A percentile compares a stretch with the other conserved stretches of the same genome.
Conservation (phyloP, 2,113 vertebrate genomes). For the Argyrosomus japonicus region DNA sequence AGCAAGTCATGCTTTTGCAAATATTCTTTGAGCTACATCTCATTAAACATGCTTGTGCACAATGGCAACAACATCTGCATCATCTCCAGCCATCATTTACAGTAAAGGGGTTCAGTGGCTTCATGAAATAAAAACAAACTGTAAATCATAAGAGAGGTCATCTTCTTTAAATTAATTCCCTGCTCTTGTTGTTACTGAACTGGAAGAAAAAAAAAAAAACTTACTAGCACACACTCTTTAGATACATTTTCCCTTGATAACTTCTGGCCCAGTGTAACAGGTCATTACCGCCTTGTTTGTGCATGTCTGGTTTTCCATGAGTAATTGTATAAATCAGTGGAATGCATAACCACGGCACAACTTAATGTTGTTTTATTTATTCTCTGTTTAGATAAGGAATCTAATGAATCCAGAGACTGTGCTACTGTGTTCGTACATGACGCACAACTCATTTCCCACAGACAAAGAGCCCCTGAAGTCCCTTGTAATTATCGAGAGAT, state of each 20-base stretch:
- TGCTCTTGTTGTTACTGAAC: conserved; percentile 56
- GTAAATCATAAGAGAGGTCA: conserved; percentile 45
- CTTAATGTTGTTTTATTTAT: conserved; percentile 54
- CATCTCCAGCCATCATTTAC: background rate
- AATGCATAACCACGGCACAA: conserved; percentile 21
- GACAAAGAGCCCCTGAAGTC: conserved; percentile 66
- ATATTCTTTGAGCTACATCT: conserved; percentile 26
- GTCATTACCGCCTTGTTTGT: conserved; percentile 72
- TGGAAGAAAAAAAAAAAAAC: conserved; percentile 30
- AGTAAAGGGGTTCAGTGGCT: conserved; percentile 8
- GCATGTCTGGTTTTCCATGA: conserved; percentile 53
- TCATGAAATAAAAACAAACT: conserved; percentile 52
- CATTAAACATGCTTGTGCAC: conserved; percentile 46
- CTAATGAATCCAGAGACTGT: conserved; percentile 42
- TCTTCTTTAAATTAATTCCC: conserved; percentile 63
- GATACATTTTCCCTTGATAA: conserved; percentile 52
- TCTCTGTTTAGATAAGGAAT: conserved; percentile 40
- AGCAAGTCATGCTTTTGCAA: background rate
- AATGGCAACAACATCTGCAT: conserved; percentile 19
- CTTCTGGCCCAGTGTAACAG: conserved; percentile 40
- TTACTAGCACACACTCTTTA: conserved; percentile 13
- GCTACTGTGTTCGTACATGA: conserved; percentile 48
- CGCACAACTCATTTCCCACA: conserved; percentile 57
- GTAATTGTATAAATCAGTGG: conserved; percentile 59
- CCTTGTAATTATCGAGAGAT: conserved; percentile 67